Conservation (phyloP, 2,797 vertebrate genomes). For the Aselliscus stoliczkanus region DNA sequence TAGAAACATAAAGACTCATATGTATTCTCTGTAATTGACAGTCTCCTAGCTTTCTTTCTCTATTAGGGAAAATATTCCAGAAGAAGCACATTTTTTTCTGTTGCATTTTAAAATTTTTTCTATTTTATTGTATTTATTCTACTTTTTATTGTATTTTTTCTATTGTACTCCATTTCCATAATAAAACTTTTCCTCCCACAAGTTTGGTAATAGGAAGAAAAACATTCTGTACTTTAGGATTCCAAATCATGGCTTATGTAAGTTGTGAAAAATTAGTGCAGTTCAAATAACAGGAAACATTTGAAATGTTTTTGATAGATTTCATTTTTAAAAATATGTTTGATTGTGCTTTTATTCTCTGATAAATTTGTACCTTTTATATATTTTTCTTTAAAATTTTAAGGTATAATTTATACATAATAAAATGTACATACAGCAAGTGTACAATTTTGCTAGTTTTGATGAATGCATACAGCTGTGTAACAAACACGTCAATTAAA, state of each 20-base stretch:
- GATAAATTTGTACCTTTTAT: background rate
- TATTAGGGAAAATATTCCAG: conserved; percentile 17
- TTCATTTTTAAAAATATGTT: background rate
- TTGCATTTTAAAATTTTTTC: too few relatives aligned
- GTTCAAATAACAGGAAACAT: background rate
- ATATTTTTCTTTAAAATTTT: background rate
- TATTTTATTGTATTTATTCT: background rate
- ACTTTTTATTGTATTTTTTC: background rate
- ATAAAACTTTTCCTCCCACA: background rate
- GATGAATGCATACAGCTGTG: background rate
- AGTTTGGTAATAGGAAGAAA: background rate
- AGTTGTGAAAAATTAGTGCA: background rate
- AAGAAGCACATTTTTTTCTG: background rate
- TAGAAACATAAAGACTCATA: background rate
- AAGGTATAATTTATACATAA: background rate
- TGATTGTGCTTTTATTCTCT: background rate
- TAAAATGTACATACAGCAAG: background rate
- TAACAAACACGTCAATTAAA: background rate
- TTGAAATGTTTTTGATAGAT: background rate
- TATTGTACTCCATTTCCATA: background rate
- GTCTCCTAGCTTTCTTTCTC: background rate
- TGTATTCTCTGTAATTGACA: background rate
- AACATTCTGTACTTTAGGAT: background rate
- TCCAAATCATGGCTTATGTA: background rate
- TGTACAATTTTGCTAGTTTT: background rate